phyloP scores from a whole-genome alignment of 2,888 invertebrate genomes.

The Melanotus villosus region DNA sequence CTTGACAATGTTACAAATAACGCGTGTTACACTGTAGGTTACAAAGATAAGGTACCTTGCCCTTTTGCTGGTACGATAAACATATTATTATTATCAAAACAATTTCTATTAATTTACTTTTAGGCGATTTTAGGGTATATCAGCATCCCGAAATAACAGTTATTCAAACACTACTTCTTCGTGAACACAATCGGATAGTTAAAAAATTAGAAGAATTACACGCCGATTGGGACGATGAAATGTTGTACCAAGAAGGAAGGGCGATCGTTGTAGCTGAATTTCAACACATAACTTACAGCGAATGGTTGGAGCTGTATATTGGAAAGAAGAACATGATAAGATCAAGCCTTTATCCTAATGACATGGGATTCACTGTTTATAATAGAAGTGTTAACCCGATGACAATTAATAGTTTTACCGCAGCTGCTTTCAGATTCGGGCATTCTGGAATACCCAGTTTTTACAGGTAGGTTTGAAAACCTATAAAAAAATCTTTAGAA shows the following conservation, averaged over 20 bases:
- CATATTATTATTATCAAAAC: no score
- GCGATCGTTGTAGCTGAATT: conserved; percentile 75
- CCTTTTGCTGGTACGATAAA: background rate
- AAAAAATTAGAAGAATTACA: conserved; percentile 73
- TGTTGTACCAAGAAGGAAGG: conserved; percentile 77
- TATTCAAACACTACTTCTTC: conserved; percentile 77
- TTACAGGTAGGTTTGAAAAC: conserved; percentile 34
- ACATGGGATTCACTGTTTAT: conserved; percentile 66
- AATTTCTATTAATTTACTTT: conserved; percentile 26
- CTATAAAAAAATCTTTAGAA: no score
- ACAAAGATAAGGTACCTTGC: conserved; percentile 9
- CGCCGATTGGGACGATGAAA: conserved; percentile 78
- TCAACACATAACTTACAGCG: conserved; percentile 82
- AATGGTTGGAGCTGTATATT: conserved; percentile 80
- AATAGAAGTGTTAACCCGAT: conserved; percentile 25
- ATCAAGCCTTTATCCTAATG: conserved; percentile 70
- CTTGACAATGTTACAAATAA: background rate
- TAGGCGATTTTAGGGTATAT: conserved; percentile 80
- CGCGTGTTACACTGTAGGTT: background rate
- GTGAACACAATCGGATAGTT: conserved; percentile 83
- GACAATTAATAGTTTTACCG: conserved; percentile 38
- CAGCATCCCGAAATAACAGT: conserved; percentile 79
- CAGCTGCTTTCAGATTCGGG: conserved; percentile 39
- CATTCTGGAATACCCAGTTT: conserved; percentile 46
- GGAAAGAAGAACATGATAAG: conserved; percentile 72